Conservation (phyloP, 64 coral and sea anemone genomes). For the Orbicella faveolata region DNA sequence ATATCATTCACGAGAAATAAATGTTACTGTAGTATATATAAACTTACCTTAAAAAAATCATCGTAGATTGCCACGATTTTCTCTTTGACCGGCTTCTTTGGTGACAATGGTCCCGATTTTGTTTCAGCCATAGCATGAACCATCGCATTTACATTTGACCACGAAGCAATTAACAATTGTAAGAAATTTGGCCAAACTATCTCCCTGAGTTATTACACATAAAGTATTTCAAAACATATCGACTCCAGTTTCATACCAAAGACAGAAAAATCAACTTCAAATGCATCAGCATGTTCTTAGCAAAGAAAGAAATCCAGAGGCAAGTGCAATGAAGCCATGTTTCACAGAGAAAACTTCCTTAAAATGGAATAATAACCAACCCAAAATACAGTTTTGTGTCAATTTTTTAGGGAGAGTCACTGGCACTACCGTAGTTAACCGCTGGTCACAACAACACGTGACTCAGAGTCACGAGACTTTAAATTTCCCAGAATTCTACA, state of each 20-base stretch:
- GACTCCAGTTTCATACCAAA: background rate
- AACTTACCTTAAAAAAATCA: conserved; percentile 84
- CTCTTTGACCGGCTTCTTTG: conserved; percentile 84
- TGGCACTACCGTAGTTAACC: conserved; percentile 20
- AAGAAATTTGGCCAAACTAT: background rate
- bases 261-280: background rate
- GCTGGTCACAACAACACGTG: background rate
- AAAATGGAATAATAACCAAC: background rate
- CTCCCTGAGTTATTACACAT: background rate
- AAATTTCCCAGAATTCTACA: conserved; percentile 87
- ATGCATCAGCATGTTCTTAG: background rate
- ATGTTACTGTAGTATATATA: too few relatives aligned
- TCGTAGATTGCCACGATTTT: conserved; percentile 98
- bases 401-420: background rate
- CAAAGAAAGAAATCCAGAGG: background rate
- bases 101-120: conserved; percentile 66
- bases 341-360: background rate
- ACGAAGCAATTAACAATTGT: background rate
- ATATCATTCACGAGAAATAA: too few relatives aligned
- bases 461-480: conserved; percentile 62
- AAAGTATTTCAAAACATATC: background rate
- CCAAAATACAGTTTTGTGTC: background rate
- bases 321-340: background rate
- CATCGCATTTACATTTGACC: conserved; percentile 16
- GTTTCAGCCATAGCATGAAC: conserved; percentile 17